These are phyloP conservation scores for Antedon mediterranea DNA, from an alignment of 53 echinoderm and acorn worm species.

Conservation along the genomic window DNA sequence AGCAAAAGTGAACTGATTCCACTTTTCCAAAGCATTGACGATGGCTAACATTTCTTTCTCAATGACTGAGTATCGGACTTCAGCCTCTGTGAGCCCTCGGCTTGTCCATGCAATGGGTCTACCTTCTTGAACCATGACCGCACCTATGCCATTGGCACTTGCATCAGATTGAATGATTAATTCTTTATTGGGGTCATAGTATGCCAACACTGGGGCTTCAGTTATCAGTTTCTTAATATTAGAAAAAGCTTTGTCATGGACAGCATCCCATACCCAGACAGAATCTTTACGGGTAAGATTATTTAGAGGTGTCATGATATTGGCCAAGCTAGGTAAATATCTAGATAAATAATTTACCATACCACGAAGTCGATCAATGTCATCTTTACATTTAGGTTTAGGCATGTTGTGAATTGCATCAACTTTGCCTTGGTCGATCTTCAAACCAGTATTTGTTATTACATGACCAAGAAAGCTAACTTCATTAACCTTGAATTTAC, in stretches of 20 bases:
- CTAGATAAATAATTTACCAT: no score
- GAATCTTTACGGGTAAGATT: slow-evolving; percentile 20
- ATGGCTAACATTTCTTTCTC: slow-evolving; percentile 53
- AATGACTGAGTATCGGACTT: slow-evolving; percentile 22
- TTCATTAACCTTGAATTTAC: no score
- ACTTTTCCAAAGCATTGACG: slow-evolving; percentile 33
- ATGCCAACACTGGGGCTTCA: slow-evolving; percentile 28
- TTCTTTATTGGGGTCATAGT: slow-evolving; percentile 18
- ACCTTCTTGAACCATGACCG: slow-evolving; percentile 37
- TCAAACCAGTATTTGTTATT: no score
- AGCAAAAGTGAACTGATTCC: no score
- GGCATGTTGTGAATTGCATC: no score
- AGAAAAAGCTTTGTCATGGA: slow-evolving; percentile 21
- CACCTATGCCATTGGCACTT: slow-evolving; percentile 20
- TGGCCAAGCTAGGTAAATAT: no score
- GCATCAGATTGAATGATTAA: slow-evolving; percentile 25
- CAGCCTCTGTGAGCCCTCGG: slow-evolving; percentile 21
- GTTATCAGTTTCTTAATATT: slow-evolving; percentile 25
- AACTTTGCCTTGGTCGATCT: no score
- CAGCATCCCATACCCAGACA: slow-evolving; percentile 22
- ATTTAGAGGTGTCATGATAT: slow-evolving; percentile 25
- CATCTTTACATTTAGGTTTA: no score
- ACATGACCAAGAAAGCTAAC: no score
- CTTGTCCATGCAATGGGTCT: slow-evolving; percentile 41
- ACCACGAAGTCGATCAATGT: no score